Base-by-base conservation (phyloP, 1,140 invertebrate genomes). In the Sminthurinus signatus region DNA sequence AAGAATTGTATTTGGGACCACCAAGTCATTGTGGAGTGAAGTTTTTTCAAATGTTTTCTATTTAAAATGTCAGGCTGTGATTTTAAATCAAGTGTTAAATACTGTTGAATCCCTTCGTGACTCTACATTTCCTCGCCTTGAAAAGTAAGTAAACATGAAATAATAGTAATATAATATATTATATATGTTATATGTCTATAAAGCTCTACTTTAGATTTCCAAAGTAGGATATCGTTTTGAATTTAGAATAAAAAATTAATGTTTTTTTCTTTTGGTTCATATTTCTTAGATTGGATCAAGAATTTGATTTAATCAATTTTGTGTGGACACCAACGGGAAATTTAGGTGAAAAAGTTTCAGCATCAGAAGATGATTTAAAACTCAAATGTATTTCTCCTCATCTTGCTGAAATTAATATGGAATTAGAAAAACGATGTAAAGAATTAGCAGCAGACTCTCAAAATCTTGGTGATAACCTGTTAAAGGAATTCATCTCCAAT, bases 221-320 rank as follows among this genome's bases (percentile, higher is more conserved):
- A n/a, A n/a, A n/a, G n/a, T n/a, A n/a, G n/a, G 51, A 51, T 31
- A 51, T 31, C 29, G 12, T 50, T 27, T 10, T 39, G 15, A 28
- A 43, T 4, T 39, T 58, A 39, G 46, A 43, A 48, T 27, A 50
- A 39, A n/a, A n/a, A n/a, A n/a, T n/a, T n/a, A n/a, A n/a, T n/a
- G n/a, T n/a, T n/a, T n/a, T n/a, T n/a, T n/a, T n/a, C n/a, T n/a
- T n/a, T n/a, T n/a, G n/a, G n/a, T n/a, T n/a, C n/a, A n/a, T n/a
- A n/a, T n/a, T 48, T 32, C 12, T 12, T n/a, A 69, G 67, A 50
- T 21, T 65, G 19, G 68, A 69, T 23, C 23, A 36, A 19, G 58
- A 65, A 28, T 72, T 72, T 60, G 67, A 72, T 42, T 23, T 72
- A 0, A 58, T 72, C 1, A 25, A 31, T 19, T 72, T 69, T 62